Evolutionary conservation across 2,113 vertebrate genomes (phyloP).

Genomic region (Coracopsis vasa): DNA sequence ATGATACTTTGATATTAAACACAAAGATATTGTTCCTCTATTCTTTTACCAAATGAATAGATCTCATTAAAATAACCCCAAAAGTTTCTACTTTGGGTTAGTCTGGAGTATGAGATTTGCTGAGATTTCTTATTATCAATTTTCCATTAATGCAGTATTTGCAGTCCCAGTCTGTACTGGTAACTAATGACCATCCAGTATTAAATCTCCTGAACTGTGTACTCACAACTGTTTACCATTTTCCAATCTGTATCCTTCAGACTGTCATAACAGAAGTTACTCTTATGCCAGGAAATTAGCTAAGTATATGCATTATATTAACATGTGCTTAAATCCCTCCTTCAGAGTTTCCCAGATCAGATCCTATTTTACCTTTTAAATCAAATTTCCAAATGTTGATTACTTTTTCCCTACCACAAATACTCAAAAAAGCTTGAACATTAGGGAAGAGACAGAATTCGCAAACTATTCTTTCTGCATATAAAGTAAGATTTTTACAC

Average conservation of each 20-base stretch:
- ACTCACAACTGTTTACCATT: no score
- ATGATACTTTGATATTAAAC: neutral
- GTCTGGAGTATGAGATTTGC: neutral
- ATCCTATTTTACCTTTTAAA: neutral
- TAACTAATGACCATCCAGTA: neutral
- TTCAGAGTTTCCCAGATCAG: neutral
- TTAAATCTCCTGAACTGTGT: neutral
- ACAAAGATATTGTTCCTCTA: neutral
- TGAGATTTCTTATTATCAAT: neutral
- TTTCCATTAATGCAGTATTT: neutral
- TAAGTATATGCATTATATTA: neutral
- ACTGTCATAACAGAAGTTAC: neutral
- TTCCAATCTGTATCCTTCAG: neutral
- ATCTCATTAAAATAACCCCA: neutral
- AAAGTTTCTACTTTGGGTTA: neutral
- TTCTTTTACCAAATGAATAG: neutral
- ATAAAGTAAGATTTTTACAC: neutral
- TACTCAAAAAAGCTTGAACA: neutral
- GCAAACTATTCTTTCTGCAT: neutral
- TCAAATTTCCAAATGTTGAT: neutral
- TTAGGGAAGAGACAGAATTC: neutral
- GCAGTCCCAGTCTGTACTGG: neutral
- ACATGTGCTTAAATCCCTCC: neutral
- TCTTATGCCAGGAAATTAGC: neutral
- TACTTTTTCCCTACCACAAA: neutral